These are phyloP conservation scores for Chloebia gouldiae DNA, from an alignment of 2,113 vertebrate species.

Conservation along the genomic window DNA sequence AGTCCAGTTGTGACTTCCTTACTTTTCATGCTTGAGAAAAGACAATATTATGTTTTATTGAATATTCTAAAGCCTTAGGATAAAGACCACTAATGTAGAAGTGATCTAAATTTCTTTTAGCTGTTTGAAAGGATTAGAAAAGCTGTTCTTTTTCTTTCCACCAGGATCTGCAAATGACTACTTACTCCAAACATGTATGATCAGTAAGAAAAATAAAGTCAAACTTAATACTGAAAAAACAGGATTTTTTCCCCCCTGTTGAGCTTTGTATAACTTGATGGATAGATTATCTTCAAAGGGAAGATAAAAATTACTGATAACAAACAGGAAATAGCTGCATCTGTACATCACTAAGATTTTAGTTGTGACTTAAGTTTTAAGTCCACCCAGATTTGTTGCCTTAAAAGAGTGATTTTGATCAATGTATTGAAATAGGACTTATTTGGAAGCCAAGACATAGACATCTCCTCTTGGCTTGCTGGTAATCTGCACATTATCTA, in stretches of 20 bases:
- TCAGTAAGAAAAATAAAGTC: neutral
- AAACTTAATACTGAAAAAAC: neutral
- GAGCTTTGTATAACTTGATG: neutral
- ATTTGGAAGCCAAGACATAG: neutral
- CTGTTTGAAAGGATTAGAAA: neutral
- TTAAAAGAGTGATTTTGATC: neutral
- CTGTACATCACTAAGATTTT: neutral
- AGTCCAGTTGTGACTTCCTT: neutral
- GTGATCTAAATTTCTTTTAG: neutral
- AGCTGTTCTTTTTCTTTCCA: neutral
- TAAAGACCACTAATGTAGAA: neutral
- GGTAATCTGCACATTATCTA: neutral
- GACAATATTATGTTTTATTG: neutral
- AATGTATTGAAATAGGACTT: neutral
- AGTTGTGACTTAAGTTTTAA: neutral
- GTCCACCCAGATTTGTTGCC: neutral
- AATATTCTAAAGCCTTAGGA: neutral
- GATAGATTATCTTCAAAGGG: neutral
- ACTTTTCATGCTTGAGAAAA: neutral
- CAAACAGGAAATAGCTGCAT: neutral
- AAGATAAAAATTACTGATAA: slow-evolving; percentile 17
- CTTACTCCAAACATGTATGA: neutral
- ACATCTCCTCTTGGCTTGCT: neutral
- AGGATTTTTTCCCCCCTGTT: neutral
- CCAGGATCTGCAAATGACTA: neutral